phyloP scores from a whole-genome alignment of 2,797 vertebrate species.

The Anguilla marmorata region DNA sequence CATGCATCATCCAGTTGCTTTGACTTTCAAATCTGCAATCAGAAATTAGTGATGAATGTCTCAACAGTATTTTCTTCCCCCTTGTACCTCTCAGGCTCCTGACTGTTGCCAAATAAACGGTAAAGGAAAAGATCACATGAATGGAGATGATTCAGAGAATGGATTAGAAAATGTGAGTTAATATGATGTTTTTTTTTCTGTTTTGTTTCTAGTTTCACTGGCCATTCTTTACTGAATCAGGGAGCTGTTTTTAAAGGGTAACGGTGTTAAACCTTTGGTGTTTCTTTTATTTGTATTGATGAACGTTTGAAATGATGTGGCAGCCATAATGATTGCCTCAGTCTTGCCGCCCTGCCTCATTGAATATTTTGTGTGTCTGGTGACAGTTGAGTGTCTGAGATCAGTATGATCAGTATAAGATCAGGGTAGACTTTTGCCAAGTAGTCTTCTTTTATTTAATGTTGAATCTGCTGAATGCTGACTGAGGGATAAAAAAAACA shows the following conservation, averaged over 20 bases:
- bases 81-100: conserved; percentile 45
- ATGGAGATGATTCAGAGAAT: background rate
- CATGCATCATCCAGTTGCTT: background rate
- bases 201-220: background rate
- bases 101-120: conserved; percentile 44
- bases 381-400: background rate
- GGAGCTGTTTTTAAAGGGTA: background rate
- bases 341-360: background rate
- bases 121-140: conserved; percentile 39
- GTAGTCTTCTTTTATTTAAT: background rate
- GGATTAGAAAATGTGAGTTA: conserved; percentile 28
- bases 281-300: background rate
- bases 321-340: background rate
- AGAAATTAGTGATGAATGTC: background rate
- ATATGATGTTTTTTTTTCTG: background rate
- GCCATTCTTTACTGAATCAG: background rate
- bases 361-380: background rate
- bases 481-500: background rate
- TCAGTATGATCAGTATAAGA: no score
- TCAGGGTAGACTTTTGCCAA: background rate
- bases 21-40: background rate
- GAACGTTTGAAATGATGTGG: background rate
- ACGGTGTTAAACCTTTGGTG: background rate
- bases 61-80: background rate
- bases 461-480: background rate